Base-by-base conservation (phyloP, 2,113 vertebrate species). In the Dasyornis broadbenti region DNA sequence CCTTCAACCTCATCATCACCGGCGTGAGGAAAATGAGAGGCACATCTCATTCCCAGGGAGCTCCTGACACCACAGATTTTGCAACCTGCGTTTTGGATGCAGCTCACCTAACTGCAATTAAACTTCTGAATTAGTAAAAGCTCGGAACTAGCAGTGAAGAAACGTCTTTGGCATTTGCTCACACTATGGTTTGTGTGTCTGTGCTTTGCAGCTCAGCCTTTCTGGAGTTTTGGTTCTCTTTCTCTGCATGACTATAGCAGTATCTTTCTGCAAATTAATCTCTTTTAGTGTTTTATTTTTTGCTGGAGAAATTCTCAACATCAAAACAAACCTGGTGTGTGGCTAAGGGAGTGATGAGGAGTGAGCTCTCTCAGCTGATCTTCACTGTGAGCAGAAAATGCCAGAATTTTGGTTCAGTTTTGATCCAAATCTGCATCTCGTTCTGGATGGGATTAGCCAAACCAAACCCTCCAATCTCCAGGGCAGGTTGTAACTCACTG, bases 121-220 rank as follows among this genome's bases (percentile, higher is more conserved):
- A 80, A 47, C 6, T 7, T 72, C 57, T 69, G 45, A 83, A 66
- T 63, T 50, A 52, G 60, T 39, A 27, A 68, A 80, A 73, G 27
- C 60, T 81, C 52, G 2, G 23, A 42, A 30, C 33, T 56, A 63
- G 83, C 76, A 37, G 64, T 10, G 69, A 30, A 59, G 83, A 40
- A 92, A 31, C 0, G 5, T 52, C 59, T 33, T 16, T 45, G 65
- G 47, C 54, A 19, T 73, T 80, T 66, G 39, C 50, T 70, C 5
- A 6, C 17, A 4, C 53, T 0, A 0, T 10, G 47, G 35, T n/a
- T 31, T 59, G 4, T 1, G 17, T 37, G 63, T 13, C 54, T 72
- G 60, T 0, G 7, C 57, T 37, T 52, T 77, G 65, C 81, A 84
- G 35, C 31, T 56, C 47, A 66, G 11, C 39, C 60, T 64, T 10